Base-by-base conservation (phyloP, 2,797 vertebrate species). In the Acrocephalus scirpaceus region DNA sequence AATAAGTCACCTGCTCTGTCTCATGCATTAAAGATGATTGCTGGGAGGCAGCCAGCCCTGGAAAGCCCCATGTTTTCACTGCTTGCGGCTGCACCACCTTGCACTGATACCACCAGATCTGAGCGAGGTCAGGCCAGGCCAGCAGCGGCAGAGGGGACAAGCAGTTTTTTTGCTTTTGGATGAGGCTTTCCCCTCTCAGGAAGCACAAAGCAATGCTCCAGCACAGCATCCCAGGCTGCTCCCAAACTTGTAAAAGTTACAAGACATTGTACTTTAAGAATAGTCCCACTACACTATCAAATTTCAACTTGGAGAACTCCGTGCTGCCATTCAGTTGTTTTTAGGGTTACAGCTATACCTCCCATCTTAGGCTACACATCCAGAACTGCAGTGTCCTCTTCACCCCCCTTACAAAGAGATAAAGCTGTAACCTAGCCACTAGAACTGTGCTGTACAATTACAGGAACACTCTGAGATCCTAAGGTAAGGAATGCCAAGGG, bases 41-140 rank as follows among this genome's bases (percentile, higher is more conserved):
- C 71, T 90, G 86, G 84, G 16, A 90, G 90, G 90, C 70, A 71
- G 88, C 86, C 95, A 94, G 3, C 45, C 56, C 76, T 84, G 82
- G 80, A 81, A 96, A 92, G 29, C 64, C 64, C 82, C 76, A 3
- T 3, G 36, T 74, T 87, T 82, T 66, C 86, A 40, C 0, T 62
- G 90, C 75, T 61, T 34, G 83, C 0, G 2, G 84, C 88, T 70
- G 58, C 83, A 86, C 30, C 64, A 26, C 53, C 57, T 57, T 13
- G 6, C 0, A 1, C 56, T 64, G 57, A 78, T 54, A 66, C 18
- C 19, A 44, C 47, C 50, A 56, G 34, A 58, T 34, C 83, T 13
- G 13, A 77, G 61, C 8, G 13, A 86, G 88, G 71, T 71, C 76
- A 86, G 56, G 51, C 66, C 40, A 50, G 70, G 87, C 34, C 19